phyloP scores from a whole-genome alignment of 2,888 invertebrate species.

The Scaptomyza parva region DNA sequence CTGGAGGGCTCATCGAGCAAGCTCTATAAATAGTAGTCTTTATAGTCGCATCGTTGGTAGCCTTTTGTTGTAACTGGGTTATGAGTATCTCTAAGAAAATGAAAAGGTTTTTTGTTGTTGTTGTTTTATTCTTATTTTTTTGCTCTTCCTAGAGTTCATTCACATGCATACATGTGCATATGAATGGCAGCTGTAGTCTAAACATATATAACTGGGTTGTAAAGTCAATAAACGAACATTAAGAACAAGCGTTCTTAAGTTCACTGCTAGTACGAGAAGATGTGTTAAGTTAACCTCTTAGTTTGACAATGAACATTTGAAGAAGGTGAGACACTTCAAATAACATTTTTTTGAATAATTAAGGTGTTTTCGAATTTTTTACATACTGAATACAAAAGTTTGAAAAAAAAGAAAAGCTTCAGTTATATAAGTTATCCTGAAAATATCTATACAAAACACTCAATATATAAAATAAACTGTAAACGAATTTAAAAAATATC shows the following conservation, averaged over 20 bases:
- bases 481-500: too few species aligned
- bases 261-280: too few species aligned
- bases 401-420: too few species aligned
- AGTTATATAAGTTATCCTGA: too few species aligned
- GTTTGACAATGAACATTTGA: too few species aligned
- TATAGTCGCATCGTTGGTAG: conserved; percentile 23
- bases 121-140: too few species aligned
- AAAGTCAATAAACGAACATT: conserved; percentile 19
- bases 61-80: conserved; percentile 54
- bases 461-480: neutral
- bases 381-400: too few species aligned
- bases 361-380: neutral
- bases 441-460: neutral
- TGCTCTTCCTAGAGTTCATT: conserved; percentile 30
- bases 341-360: neutral
- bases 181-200: conserved; percentile 20
- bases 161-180: conserved; percentile 15
- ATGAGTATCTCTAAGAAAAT: conserved; percentile 26
- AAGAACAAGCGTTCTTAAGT: neutral
- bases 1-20: conserved; percentile 14
- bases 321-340: too few species aligned
- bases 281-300: too few species aligned
- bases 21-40: conserved; percentile 42
- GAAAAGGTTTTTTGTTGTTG: conserved; percentile 36
- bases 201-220: conserved; percentile 13